Percentiles rank a stretch among this genome's conserved stretches.
These are phyloP conservation scores for Agelastica alni DNA, from an alignment of 2,888 invertebrate species.

Conservation along the genomic window DNA sequence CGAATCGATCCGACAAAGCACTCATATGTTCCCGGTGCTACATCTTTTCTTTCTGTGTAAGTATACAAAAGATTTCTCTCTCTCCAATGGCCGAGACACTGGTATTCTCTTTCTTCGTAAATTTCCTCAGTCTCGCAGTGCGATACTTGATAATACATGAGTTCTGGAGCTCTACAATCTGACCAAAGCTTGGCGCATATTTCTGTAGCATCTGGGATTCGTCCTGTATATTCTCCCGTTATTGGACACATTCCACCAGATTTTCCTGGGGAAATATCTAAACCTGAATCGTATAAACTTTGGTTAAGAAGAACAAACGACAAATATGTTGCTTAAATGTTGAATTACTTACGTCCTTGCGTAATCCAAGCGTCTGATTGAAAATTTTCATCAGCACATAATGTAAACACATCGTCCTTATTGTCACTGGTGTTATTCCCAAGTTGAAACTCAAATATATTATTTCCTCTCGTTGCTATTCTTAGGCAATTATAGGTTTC, in stretches of 20 bases:
- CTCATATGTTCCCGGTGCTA: slow-evolving; percentile 63
- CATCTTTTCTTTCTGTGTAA: slow-evolving; percentile 67
- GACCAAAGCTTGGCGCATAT: slow-evolving; percentile 69
- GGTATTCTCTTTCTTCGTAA: slow-evolving; percentile 68
- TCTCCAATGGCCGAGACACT: slow-evolving; percentile 69
- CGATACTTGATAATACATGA: slow-evolving; percentile 69
- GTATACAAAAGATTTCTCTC: slow-evolving; percentile 66
- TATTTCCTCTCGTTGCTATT: slow-evolving; percentile 63
- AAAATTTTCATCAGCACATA: slow-evolving; percentile 57
- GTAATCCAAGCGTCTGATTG: slow-evolving; percentile 64
- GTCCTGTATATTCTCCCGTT: slow-evolving; percentile 68
- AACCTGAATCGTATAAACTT: no score
- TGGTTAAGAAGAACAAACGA: background rate
- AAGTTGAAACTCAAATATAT: slow-evolving; percentile 65
- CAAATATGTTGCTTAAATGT: background rate
- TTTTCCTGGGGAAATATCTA: slow-evolving; percentile 36
- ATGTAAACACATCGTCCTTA: slow-evolving; percentile 46
- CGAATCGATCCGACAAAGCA: slow-evolving; percentile 68
- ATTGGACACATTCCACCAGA: slow-evolving; percentile 62
- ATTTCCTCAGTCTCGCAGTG: slow-evolving; percentile 64
- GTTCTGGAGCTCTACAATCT: slow-evolving; percentile 66
- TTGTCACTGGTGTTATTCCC: slow-evolving; percentile 52
- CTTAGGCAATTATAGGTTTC: slow-evolving; percentile 63
- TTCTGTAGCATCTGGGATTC: slow-evolving; percentile 63
- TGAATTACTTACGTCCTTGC: slow-evolving; percentile 62